These are phyloP conservation scores for Drosophila borealis DNA, from an alignment of 2,888 invertebrate species.

Conservation along the genomic window DNA sequence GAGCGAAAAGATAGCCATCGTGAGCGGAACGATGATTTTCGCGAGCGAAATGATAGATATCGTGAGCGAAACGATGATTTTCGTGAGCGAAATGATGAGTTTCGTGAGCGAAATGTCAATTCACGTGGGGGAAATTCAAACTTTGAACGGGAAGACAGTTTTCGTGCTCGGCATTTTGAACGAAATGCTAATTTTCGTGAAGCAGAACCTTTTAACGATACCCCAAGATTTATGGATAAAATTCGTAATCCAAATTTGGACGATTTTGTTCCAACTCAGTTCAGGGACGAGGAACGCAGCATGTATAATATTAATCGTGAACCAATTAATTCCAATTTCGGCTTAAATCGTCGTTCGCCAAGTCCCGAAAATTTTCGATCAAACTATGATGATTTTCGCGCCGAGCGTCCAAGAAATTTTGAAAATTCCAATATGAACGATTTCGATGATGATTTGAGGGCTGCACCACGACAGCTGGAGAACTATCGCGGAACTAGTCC, in stretches of 20 bases:
- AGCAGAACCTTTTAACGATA: not conserved
- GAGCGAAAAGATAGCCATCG: not conserved
- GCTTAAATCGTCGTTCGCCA: not conserved
- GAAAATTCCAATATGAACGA: constrained; percentile 1
- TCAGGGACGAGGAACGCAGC: not conserved
- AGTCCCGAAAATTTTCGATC: constrained; percentile 1
- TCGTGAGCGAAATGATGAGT: not conserved
- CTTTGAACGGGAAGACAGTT: constrained; percentile 16
- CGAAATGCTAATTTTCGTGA: not conserved
- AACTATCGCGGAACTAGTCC: not conserved
- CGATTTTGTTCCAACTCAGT: constrained; percentile 1
- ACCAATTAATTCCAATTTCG: constrained; percentile 1
- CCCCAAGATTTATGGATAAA: not conserved
- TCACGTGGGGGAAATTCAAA: not conserved
- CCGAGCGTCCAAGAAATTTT: constrained; percentile 7
- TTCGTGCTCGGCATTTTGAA: not conserved
- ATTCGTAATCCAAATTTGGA: constrained; percentile 2
- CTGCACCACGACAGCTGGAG: not conserved
- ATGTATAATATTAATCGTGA: not conserved
- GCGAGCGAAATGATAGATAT: not conserved
- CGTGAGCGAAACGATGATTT: not conserved
- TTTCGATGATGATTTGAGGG: constrained; percentile 1
- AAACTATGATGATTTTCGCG: constrained; percentile 1
- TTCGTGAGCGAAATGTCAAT: constrained; percentile 3
- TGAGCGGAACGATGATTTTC: not conserved